Conservation (phyloP, 2,888 invertebrate species). For the Eupithecia tripunctaria region DNA sequence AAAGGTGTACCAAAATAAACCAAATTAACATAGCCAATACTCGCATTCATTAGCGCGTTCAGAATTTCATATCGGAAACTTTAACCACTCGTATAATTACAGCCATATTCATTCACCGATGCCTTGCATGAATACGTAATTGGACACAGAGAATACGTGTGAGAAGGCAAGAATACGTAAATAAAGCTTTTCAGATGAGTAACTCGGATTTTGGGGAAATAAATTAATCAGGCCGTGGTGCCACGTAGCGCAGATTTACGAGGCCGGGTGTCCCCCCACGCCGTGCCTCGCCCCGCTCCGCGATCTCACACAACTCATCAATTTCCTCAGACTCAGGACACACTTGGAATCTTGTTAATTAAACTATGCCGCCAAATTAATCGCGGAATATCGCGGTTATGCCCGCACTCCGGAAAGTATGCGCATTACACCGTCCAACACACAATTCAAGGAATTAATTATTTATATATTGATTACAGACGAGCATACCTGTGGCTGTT, state of each 20-base stretch:
- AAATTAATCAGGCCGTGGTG: conserved; percentile 74
- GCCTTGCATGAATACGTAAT: conserved; percentile 46
- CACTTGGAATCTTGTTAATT: conserved; percentile 78
- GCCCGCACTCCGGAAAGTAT: conserved; percentile 50
- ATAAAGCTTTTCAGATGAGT: conserved; percentile 66
- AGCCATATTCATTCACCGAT: conserved; percentile 41
- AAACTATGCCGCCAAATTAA: conserved; percentile 78
- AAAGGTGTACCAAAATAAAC: conserved; percentile 29
- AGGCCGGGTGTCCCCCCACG: conserved; percentile 49
- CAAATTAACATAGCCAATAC: conserved; percentile 26
- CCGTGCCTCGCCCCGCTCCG: conserved; percentile 24
- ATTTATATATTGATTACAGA: too few species aligned
- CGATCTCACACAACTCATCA: conserved; percentile 74
- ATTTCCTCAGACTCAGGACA: conserved; percentile 69
- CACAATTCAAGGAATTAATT: conserved; percentile 36
- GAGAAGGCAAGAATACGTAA: conserved; percentile 51
- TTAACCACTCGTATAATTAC: conserved; percentile 37
- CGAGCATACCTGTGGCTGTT: too few species aligned
- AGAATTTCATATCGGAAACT: conserved; percentile 42
- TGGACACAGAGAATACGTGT: conserved; percentile 53
- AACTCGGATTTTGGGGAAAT: conserved; percentile 67
- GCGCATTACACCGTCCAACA: conserved; percentile 42
- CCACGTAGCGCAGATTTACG: conserved; percentile 72
- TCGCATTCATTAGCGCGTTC: conserved; percentile 30
- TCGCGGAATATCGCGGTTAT: conserved; percentile 52